A percentile compares a stretch with the other conserved stretches of the same genome.
phyloP scores from a whole-genome alignment of 2,888 invertebrate genomes.

The Scaptomyza cyrtandrae region DNA sequence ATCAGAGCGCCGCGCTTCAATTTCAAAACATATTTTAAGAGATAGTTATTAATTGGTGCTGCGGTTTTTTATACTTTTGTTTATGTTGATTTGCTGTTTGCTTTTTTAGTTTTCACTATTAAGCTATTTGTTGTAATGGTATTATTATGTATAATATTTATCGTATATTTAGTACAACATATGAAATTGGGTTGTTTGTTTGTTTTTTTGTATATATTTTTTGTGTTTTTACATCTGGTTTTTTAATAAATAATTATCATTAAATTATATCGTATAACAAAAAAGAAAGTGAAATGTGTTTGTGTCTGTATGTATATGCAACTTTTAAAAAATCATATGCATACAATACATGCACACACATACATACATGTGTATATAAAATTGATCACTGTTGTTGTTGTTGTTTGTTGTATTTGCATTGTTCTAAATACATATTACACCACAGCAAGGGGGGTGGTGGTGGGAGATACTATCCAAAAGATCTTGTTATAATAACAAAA shows the following conservation, averaged over 20 bases:
- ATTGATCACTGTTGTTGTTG: constrained; percentile 40
- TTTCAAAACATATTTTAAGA: constrained; percentile 36
- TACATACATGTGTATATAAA: constrained; percentile 26
- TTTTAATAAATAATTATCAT: constrained; percentile 67
- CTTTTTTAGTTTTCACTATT: constrained; percentile 27
- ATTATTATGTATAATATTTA: constrained; percentile 48
- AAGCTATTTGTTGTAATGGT: constrained; percentile 22
- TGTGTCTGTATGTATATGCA: constrained; percentile 16
- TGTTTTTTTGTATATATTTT: constrained; percentile 39
- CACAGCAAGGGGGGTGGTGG: not conserved
- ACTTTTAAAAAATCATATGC: constrained; percentile 31
- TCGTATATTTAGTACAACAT: constrained; percentile 59
- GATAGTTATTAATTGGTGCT: constrained; percentile 35
- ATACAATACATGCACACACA: constrained; percentile 17
- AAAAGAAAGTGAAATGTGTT: constrained; percentile 57
- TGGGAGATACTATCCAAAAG: constrained; percentile 9
- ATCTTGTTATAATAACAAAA: constrained; percentile 49
- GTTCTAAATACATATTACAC: constrained; percentile 43
- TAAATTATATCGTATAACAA: constrained; percentile 71
- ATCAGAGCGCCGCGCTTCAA: constrained; percentile 61
- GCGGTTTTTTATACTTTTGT: constrained; percentile 21
- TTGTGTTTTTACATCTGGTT: constrained; percentile 57
- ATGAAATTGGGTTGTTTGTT: constrained; percentile 25
- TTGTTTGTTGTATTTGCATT: constrained; percentile 36
- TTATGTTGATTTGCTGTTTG: constrained; percentile 43